Percentiles rank a stretch among this genome's conserved stretches.
phyloP scores from a whole-genome alignment of 2,113 vertebrate species.

The Pimephales promelas region DNA sequence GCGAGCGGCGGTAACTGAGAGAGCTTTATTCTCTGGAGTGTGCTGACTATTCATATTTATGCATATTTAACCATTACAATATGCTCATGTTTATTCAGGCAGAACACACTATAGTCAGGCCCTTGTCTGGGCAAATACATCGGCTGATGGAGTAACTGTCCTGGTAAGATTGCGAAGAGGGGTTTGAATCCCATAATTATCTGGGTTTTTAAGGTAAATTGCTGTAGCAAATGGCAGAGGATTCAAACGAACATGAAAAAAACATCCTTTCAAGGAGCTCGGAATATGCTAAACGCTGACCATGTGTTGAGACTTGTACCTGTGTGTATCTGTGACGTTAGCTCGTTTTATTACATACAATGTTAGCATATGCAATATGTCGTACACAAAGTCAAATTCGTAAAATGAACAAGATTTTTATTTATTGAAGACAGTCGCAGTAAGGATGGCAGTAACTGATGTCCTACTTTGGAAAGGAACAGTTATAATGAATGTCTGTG shows the following conservation, averaged over 20 bases:
- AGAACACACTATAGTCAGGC: neutral
- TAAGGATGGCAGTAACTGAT: neutral
- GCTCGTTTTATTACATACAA: neutral
- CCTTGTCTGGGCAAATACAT: neutral
- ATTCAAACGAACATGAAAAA: neutral
- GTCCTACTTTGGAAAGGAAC: slow-evolving; percentile 18
- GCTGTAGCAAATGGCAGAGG: neutral
- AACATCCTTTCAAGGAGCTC: neutral
- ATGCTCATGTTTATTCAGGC: slow-evolving; percentile 36
- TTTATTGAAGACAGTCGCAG: neutral
- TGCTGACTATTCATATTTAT: slow-evolving; percentile 66
- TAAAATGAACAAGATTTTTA: no score
- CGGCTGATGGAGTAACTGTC: neutral
- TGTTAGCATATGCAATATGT: neutral
- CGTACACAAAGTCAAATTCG: neutral
- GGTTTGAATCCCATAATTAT: neutral
- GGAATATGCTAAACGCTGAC: neutral
- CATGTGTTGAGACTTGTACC: slow-evolving; percentile 3
- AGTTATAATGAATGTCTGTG: neutral
- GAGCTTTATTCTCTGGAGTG: slow-evolving; percentile 72
- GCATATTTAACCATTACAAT: slow-evolving; percentile 34
- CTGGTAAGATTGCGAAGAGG: neutral
- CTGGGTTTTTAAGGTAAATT: neutral
- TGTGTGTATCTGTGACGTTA: slow-evolving; percentile 3
- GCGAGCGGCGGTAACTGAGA: slow-evolving; percentile 16